phyloP scores from a whole-genome alignment of 2,888 invertebrate species.

The Protonemura montana region DNA sequence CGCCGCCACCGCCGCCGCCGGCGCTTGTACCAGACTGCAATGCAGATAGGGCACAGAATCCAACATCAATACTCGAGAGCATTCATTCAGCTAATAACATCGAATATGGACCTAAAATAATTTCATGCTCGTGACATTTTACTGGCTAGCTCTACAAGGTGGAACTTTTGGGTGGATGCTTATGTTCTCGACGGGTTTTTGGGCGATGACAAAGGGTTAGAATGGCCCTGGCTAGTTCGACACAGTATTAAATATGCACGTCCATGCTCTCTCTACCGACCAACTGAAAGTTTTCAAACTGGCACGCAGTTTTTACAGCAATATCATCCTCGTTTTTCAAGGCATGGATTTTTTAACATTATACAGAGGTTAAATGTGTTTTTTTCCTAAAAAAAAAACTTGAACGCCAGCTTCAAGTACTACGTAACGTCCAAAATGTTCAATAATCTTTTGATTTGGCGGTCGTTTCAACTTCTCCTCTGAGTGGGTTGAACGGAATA shows the following conservation, averaged over 20 bases:
- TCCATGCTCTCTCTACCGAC: not conserved
- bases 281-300: not conserved
- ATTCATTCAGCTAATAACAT: conserved; percentile 28
- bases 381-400: no score
- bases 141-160: not conserved
- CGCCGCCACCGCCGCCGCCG: conserved; percentile 9
- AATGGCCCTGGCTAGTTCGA: not conserved
- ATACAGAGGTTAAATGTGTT: no score
- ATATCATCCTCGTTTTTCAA: not conserved
- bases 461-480: no score
- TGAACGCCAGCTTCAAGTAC: no score
- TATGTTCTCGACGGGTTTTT: not conserved
- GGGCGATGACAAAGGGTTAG: not conserved
- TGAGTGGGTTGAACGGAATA: no score
- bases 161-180: not conserved
- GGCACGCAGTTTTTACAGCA: not conserved
- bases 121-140: not conserved
- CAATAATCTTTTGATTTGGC: no score
- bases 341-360: not conserved
- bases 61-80: conserved; percentile 37
- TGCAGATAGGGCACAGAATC: conserved; percentile 41
- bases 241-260: not conserved
- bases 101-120: conserved; percentile 1
- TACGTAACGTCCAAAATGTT: no score
- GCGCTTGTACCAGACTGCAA: conserved; percentile 36